Percentiles rank a stretch among this genome's conserved stretches.
Conservation (phyloP, 1,140 invertebrate genomes). For the Nomia melanderi region DNA sequence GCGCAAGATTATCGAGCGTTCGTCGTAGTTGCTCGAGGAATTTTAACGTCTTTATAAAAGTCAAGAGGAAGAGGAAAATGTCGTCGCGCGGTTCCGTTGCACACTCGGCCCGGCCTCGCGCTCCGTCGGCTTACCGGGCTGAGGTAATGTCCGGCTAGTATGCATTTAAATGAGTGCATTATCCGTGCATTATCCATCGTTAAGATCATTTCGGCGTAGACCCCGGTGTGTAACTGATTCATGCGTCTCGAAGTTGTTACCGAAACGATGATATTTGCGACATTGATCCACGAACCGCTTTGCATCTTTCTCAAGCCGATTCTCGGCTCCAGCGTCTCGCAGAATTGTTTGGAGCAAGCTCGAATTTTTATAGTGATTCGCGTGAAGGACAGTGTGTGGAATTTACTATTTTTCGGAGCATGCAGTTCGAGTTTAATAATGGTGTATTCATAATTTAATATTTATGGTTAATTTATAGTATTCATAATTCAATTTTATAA, state of each 20-base stretch:
- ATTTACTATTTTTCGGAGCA: too few species aligned
- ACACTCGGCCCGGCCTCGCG: constrained; percentile 9
- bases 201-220: constrained; percentile 49
- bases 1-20: constrained; percentile 61
- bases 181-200: constrained; percentile 66
- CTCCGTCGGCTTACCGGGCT: constrained; percentile 57
- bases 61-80: constrained; percentile 35
- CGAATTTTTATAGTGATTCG: too few species aligned
- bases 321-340: background rate
- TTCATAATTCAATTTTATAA: too few species aligned
- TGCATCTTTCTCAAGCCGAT: background rate
- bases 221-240: constrained; percentile 57
- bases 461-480: too few species aligned
- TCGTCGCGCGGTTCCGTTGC: constrained; percentile 28
- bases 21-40: constrained; percentile 53
- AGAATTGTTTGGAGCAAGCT: background rate
- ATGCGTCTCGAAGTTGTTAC: constrained; percentile 49
- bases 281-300: background rate
- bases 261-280: constrained; percentile 36
- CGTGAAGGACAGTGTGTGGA: too few species aligned
- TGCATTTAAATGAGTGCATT: constrained; percentile 79
- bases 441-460: too few species aligned
- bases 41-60: constrained; percentile 70
- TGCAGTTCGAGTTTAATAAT: too few species aligned
- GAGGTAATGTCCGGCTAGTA: constrained; percentile 71